Base-by-base conservation (phyloP, 1,140 invertebrate species). In the Drosophila arawakana region DNA sequence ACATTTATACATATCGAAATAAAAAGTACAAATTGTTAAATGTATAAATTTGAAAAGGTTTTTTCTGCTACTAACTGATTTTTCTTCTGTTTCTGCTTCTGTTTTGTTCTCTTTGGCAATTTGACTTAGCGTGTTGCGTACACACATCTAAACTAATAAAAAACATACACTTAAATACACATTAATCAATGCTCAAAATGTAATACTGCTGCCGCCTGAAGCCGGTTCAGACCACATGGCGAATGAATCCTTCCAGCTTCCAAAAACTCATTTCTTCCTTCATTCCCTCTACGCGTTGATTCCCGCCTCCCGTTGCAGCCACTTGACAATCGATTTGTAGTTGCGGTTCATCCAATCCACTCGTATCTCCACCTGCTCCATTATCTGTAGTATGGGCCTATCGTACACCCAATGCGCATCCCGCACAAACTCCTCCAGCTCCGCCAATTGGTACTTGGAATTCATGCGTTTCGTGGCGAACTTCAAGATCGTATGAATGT, bases 341-440 rank as follows among this genome's bases (percentile, higher is more conserved):
- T 97, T 96, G 55, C 93, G 93, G 18, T 95, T 93, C 93, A 96
- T 95, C 97, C 97, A 98, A 57, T 95, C 93, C 0, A 97, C 95
- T 82, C 98, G 98, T 3, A 96, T 95, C 80, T 95, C 94, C 0
- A 95, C 95, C 47, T 96, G 94, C 82, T 98, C 97, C 2, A 97
- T 93, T 0, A 96, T 94, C 92, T 98, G 97, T 67, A 96, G 94
- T 0, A 97, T 94, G 2, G 96, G 95, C 59, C 97, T 92, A 1
- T 95, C 95, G 4, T 97, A 93, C 39, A 96, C 94, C 21, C 93
- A 93, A 46, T 93, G 92, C 21, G 94, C 93, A 41, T 94, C 93
- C 0, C 92, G 92, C 0, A 95, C 93, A 77, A 96, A 97, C 30
- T 94, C 93, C 76, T 95, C 93, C 55, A 97, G 96, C 92, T 97